Conservation (phyloP, 1,140 invertebrate genomes). For the Penaeus chinensis region DNA sequence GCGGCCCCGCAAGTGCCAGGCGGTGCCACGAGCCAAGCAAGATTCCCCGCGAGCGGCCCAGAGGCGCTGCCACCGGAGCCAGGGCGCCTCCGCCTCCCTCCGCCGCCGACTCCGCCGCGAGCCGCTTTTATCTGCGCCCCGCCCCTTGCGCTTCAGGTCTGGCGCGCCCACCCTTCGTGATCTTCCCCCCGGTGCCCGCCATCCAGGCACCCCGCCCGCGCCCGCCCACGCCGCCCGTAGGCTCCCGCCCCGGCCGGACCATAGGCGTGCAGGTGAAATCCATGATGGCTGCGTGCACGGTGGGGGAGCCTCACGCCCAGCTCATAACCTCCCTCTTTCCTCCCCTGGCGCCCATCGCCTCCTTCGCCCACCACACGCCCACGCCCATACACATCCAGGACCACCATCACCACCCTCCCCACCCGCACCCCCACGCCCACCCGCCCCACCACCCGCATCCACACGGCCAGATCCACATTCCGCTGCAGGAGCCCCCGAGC, state of each 20-base stretch:
- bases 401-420: conserved; percentile 31
- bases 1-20: too few relatives aligned
- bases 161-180: not conserved
- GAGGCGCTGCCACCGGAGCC: too few relatives aligned
- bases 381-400: conserved; percentile 28
- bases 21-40: too few relatives aligned
- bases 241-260: conserved; percentile 11
- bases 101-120: too few relatives aligned
- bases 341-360: conserved; percentile 37
- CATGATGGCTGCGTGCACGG: conserved; percentile 54
- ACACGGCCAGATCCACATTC: conserved; percentile 40
- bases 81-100: too few relatives aligned
- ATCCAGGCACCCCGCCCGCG: conserved; percentile 13
- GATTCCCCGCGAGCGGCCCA: too few relatives aligned
- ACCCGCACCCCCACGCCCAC: conserved; percentile 24
- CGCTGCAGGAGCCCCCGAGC: conserved; percentile 30
- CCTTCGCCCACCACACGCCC: conserved; percentile 32
- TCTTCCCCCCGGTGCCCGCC: conserved; percentile 3
- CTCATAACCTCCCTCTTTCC: conserved; percentile 57
- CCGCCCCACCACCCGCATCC: conserved; percentile 34
- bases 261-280: not conserved
- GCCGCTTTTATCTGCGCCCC: too few relatives aligned
- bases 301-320: conserved; percentile 52
- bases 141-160: too few relatives aligned
- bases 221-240: conserved; percentile 26